Evolutionary conservation across 2,888 invertebrate genomes (phyloP).

Genomic region (Heterodera filipjevi): DNA sequence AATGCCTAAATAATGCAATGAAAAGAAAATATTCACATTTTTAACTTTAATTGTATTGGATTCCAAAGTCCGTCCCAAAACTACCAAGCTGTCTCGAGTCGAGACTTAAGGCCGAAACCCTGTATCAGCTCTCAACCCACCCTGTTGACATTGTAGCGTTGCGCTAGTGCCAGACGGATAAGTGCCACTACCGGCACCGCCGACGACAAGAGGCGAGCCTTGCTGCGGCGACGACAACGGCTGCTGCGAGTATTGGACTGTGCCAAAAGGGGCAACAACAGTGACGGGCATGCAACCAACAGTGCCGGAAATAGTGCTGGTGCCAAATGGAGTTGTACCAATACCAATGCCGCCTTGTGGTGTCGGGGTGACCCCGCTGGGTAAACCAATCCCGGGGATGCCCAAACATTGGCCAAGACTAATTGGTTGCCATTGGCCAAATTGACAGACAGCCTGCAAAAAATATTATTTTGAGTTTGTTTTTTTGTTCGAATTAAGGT

Average conservation of each 20-base stretch:
- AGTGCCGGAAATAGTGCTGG: neutral
- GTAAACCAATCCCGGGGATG: neutral
- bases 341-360: neutral
- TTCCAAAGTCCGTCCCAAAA: no score
- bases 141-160: slow-evolving; percentile 25
- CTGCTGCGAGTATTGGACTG: slow-evolving; percentile 4
- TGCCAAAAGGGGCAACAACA: neutral
- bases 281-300: neutral
- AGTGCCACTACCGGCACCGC: neutral
- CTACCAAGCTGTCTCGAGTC: no score
- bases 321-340: neutral
- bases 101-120: no score
- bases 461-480: no score
- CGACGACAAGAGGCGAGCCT: neutral
- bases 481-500: no score
- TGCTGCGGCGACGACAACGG: slow-evolving; percentile 4
- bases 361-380: neutral
- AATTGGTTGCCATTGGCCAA: slow-evolving; percentile 34
- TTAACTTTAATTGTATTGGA: no score
- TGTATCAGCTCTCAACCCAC: no score
- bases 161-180: slow-evolving; percentile 42
- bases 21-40: no score
- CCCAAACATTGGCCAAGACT: slow-evolving; percentile 21
- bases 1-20: slow-evolving; percentile 28
- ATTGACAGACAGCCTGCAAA: slow-evolving; percentile 24